Evolutionary conservation across 2,888 invertebrate species (phyloP), one percentile per base, ranked within the genome.

Genomic region (Tenthredo notha): DNA sequence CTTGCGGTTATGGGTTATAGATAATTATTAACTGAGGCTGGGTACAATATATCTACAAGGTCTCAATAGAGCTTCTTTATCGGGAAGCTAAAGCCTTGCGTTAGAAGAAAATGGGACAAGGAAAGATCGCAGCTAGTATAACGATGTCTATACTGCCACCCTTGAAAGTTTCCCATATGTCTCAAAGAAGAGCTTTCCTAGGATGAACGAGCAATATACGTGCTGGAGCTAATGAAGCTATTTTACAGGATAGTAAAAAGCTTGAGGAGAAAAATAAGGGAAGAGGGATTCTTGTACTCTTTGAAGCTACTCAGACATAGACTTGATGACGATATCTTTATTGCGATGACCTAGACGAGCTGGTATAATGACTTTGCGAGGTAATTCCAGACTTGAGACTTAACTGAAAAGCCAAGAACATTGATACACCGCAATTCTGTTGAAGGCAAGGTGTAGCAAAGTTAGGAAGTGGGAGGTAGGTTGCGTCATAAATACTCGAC

Each of bases 371-470:
- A 67, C 67, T 33, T 67, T 6, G 33, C 72, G 12, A n/a, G 21
- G 61, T 61, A 61, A 61, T 67, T 33, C 21, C 12, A 9, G 9
- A n/a, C 70, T 37, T 33, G 33, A 43, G 72, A 43, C n/a, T 21
- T 72, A 74, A 74, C 43, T 43, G 40, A 43, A 43, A 74, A 74
- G 43, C 40, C 72, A 74, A 74, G 72, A 74, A 74, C 21, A 74
- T 74, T 43, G 72, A 40, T 21, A 74, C 40, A 33, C 33, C 15
- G 43, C 72, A 7, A 74, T 43, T 74, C 40, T 15, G 21, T 43
- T 43, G 43, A 5, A 40, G 33, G 10, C n/a, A n/a, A 18, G 40
- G n/a, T 72, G 40, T 43, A 70, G 61, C 21, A 67, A 67, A 67
- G 33, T 67, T 67, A 15, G 29, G 7, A 29, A 4, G 33, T 25